These are phyloP conservation scores for Heliconius hewitsoni DNA, from an alignment of 1,140 invertebrate species.

Conservation along the genomic window DNA sequence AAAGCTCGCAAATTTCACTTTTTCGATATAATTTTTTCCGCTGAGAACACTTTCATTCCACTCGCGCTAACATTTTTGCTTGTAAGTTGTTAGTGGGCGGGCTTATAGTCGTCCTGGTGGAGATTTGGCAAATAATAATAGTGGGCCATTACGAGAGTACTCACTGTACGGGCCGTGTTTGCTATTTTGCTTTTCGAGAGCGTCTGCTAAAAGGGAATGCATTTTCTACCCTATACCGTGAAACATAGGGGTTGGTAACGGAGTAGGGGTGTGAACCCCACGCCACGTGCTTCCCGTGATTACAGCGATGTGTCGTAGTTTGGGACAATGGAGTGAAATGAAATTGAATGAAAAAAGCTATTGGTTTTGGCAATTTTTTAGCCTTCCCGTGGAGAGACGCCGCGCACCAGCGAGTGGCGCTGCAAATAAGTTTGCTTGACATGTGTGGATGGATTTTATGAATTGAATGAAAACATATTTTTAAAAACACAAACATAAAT, in stretches of 20 bases:
- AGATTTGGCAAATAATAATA: slow-evolving; percentile 27
- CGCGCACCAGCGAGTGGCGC: neutral
- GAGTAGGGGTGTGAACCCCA: slow-evolving; percentile 15
- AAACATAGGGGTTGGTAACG: neutral
- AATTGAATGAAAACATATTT: slow-evolving; percentile 5
- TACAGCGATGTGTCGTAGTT: slow-evolving; percentile 17
- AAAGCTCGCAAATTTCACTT: neutral
- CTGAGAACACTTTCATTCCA: neutral
- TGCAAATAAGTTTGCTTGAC: neutral
- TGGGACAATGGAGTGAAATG: slow-evolving; percentile 7
- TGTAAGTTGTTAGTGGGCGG: neutral
- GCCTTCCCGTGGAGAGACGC: neutral
- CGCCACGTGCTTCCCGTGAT: slow-evolving; percentile 9
- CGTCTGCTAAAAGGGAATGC: neutral
- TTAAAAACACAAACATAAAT: neutral
- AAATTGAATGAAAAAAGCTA: neutral
- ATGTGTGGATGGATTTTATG: neutral
- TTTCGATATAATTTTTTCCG: neutral
- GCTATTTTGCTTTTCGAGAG: slow-evolving; percentile 21
- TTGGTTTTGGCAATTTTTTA: slow-evolving; percentile 10
- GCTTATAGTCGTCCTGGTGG: neutral
- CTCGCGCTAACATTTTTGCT: neutral
- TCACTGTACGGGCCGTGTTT: neutral
- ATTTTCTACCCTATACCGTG: slow-evolving; percentile 3
- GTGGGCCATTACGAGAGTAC: slow-evolving; percentile 11